Percentiles rank a stretch among this genome's conserved stretches.
Evolutionary conservation across 2,797 vertebrate species (phyloP).

Genomic region (Delichon dasypus): DNA sequence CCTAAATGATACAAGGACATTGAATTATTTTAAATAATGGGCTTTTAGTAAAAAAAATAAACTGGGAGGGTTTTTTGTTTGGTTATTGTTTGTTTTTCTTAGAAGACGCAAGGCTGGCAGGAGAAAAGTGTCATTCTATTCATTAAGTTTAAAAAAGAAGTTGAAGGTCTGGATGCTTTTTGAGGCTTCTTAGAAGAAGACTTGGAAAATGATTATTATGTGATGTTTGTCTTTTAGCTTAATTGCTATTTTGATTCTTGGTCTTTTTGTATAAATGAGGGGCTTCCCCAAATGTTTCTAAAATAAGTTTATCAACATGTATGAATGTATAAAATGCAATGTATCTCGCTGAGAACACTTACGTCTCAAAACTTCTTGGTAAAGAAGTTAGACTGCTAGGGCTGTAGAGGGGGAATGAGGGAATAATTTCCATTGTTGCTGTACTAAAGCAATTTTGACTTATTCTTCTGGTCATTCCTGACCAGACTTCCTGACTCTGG

Average conservation of each 20-base stretch:
- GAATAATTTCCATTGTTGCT: not conserved
- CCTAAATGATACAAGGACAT: not conserved
- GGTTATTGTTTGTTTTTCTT: not conserved
- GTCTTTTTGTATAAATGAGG: not conserved
- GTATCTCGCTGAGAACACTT: not conserved
- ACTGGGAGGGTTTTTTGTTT: rapidly evolving
- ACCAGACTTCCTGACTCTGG: not conserved
- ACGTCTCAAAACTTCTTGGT: not conserved
- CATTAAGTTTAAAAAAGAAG: not conserved
- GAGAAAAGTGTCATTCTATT: not conserved
- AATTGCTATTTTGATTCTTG: not conserved
- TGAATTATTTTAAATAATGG: not conserved
- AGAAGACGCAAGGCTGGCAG: not conserved
- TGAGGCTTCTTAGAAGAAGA: not conserved
- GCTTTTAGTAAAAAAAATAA: not conserved
- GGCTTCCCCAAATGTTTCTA: not conserved
- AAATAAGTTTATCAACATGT: not conserved
- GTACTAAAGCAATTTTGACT: not conserved
- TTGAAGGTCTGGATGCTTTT: not conserved
- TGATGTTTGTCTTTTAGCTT: not conserved
- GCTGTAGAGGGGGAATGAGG: not conserved
- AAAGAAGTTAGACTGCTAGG: not conserved
- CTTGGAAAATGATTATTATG: not conserved
- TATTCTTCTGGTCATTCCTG: not conserved
- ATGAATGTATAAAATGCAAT: not conserved